Evolutionary conservation across 1,140 invertebrate genomes (phyloP).

Genomic region (Physella acuta): DNA sequence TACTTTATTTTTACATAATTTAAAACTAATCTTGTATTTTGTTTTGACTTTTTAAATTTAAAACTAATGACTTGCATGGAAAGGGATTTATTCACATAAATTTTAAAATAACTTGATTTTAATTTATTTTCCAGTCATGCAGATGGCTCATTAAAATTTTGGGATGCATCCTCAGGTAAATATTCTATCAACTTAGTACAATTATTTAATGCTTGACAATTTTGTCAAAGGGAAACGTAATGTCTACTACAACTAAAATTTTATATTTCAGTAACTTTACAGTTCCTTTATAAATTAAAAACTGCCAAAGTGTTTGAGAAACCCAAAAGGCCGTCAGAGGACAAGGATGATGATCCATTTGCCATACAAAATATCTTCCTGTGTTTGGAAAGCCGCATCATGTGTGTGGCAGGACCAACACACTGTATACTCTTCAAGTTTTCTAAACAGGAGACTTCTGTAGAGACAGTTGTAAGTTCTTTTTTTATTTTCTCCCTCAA

Average conservation of each 20-base stretch:
- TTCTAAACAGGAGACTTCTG: slow-evolving; percentile 82
- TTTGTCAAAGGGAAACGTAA: too few relatives aligned
- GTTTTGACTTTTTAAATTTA: background rate
- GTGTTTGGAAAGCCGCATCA: slow-evolving; percentile 86
- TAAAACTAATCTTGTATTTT: too few relatives aligned
- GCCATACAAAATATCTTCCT: slow-evolving; percentile 90
- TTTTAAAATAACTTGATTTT: background rate
- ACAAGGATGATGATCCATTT: slow-evolving; percentile 81
- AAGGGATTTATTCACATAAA: background rate
- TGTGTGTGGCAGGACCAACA: slow-evolving; percentile 85
- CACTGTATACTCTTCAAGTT: slow-evolving; percentile 96
- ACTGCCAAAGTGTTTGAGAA: slow-evolving; percentile 90
- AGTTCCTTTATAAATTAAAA: slow-evolving; percentile 96
- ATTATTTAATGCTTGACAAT: too few relatives aligned
- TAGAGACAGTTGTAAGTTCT: slow-evolving; percentile 77
- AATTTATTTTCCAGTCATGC: slow-evolving; percentile 73
- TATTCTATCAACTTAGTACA: too few relatives aligned
- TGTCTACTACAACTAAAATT: too few relatives aligned
- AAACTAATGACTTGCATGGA: background rate
- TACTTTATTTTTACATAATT: too few relatives aligned
- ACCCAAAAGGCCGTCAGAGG: slow-evolving; percentile 48
- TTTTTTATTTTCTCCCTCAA: background rate
- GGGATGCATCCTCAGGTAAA: slow-evolving; percentile 84
- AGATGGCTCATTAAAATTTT: slow-evolving; percentile 95
- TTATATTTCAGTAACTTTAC: slow-evolving; percentile 71